Conservation (phyloP, 2,113 vertebrate species). For the Anoura caudifer region DNA sequence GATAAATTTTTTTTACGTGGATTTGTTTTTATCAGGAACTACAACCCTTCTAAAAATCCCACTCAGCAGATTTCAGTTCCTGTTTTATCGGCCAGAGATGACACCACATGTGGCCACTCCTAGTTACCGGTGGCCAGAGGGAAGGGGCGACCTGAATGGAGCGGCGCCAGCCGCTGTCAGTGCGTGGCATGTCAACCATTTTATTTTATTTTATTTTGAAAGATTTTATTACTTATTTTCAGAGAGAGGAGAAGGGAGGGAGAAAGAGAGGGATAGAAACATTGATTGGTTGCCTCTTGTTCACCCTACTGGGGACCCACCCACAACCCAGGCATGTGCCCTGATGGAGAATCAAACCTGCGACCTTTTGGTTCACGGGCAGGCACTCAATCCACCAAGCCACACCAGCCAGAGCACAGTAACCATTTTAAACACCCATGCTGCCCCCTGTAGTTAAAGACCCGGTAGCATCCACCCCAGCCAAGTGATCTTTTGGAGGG, state of each 20-base stretch:
- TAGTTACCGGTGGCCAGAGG: background rate
- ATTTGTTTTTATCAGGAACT: conserved; percentile 15
- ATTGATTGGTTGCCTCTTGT: no score
- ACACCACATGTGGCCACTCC: background rate
- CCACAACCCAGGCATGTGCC: no score
- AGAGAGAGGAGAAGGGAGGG: no score
- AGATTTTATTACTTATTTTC: no score
- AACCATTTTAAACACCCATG: background rate
- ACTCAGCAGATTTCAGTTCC: background rate
- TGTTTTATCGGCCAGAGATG: background rate
- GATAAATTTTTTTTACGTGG: no score
- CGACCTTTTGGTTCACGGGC: no score
- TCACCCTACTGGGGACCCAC: no score
- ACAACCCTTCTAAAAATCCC: background rate
- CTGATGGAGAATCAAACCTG: no score
- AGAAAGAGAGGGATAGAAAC: no score
- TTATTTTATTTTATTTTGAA: no score
- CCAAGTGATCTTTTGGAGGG: background rate
- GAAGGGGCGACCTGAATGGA: background rate
- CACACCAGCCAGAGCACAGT: no score
- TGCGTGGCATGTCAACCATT: background rate
- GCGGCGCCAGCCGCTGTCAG: background rate
- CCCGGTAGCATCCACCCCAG: background rate
- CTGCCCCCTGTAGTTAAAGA: background rate
- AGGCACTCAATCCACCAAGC: no score